phyloP scores from a whole-genome alignment of 2,113 vertebrate genomes.

The Dermatemys mawii region DNA sequence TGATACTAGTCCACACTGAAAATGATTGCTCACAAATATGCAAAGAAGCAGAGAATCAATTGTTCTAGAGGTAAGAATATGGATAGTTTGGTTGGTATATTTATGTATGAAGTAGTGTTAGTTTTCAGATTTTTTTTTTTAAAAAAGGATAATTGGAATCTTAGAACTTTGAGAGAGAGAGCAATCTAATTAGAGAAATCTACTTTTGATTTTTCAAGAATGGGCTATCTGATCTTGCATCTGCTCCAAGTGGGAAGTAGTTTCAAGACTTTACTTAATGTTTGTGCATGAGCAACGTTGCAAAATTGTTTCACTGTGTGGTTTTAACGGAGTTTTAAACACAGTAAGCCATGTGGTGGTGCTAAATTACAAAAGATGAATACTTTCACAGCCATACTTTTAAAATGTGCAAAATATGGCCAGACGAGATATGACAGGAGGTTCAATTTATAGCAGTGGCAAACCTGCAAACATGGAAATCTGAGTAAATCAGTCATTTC shows the following conservation, averaged over 20 bases:
- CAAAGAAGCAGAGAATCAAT: neutral
- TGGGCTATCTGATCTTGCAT: neutral
- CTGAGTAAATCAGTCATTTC: conserved; percentile 63
- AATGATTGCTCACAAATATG: neutral
- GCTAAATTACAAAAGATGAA: conserved; percentile 65
- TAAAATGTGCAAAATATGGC: conserved; percentile 24
- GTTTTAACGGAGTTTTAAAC: conserved; percentile 36
- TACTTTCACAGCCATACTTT: neutral
- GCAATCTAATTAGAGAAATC: neutral
- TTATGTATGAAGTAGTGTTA: neutral
- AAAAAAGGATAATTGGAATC: neutral
- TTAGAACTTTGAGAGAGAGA: neutral
- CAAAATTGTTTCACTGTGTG: neutral
- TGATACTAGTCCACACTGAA: fast-evolving
- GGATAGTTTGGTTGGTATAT: neutral
- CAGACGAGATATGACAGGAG: conserved; percentile 45
- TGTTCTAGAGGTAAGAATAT: neutral
- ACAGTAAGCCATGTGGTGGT: conserved; percentile 68
- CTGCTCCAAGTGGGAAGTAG: neutral
- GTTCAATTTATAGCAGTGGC: conserved; percentile 59
- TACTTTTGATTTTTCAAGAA: conserved; percentile 15
- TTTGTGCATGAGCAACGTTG: neutral
- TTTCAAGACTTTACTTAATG: conserved; percentile 20
- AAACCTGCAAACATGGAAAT: conserved; percentile 66
- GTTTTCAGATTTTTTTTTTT: neutral